Evolutionary conservation across 1,140 invertebrate species (phyloP).

Genomic region (Hyles vespertilio): DNA sequence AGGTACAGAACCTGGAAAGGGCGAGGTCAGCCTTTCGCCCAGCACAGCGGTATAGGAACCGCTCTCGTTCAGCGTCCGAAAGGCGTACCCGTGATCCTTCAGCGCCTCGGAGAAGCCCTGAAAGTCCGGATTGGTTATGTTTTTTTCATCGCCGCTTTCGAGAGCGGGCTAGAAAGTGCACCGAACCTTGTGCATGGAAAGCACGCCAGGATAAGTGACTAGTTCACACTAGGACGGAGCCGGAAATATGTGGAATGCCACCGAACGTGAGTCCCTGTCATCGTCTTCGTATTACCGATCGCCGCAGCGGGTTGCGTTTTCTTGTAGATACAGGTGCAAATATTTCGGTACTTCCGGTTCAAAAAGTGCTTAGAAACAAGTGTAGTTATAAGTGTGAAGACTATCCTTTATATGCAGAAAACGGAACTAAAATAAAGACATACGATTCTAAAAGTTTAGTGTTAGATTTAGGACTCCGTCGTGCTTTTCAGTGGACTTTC

Average conservation of each 20-base stretch:
- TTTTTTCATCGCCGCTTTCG: constrained; percentile 10
- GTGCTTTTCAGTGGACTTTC: too few species aligned
- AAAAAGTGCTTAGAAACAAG: too few species aligned
- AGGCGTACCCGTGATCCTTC: not conserved
- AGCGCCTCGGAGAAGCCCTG: not conserved
- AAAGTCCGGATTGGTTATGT: constrained; percentile 13
- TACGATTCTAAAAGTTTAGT: too few species aligned
- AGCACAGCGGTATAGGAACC: too few species aligned
- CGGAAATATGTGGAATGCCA: not conserved
- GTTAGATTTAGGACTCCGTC: too few species aligned
- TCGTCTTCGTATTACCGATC: too few species aligned
- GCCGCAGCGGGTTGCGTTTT: too few species aligned
- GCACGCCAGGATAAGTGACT: constrained; percentile 14
- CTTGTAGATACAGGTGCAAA: too few species aligned
- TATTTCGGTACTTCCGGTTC: too few species aligned
- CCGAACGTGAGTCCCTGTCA: not conserved
- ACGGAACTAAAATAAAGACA: constrained; percentile 9
- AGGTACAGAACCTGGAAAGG: not conserved
- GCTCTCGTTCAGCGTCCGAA: not conserved
- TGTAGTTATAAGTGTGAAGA: too few species aligned
- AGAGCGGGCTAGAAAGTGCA: constrained; percentile 10
- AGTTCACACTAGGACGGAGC: constrained; percentile 5
- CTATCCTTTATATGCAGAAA: too few species aligned
- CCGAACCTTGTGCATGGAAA: constrained; percentile 6
- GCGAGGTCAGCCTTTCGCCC: too few species aligned